phyloP scores from a whole-genome alignment of 2,888 invertebrate genomes.

The Lochmaea crataegi region DNA sequence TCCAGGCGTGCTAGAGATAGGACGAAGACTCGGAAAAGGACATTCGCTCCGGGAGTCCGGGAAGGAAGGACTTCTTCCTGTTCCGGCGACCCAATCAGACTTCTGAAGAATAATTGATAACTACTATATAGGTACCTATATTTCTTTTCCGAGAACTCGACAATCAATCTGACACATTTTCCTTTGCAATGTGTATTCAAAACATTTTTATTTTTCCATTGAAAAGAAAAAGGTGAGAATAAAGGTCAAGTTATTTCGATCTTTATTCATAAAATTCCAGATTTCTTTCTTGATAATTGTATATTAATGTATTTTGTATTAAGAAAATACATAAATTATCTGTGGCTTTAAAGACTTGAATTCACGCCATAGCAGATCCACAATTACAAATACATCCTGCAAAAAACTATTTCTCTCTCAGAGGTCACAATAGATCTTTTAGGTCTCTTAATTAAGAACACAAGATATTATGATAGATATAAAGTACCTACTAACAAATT shows the following conservation, averaged over 20 bases:
- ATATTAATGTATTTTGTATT: no score
- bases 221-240: neutral
- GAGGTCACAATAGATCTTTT: no score
- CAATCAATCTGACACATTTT: conserved; percentile 31
- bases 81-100: conserved; percentile 65
- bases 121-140: conserved; percentile 49
- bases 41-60: conserved; percentile 66
- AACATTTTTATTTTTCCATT: conserved; percentile 5
- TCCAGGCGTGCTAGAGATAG: conserved; percentile 56
- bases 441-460: no score
- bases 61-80: conserved; percentile 65
- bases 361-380: no score
- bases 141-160: conserved; percentile 25
- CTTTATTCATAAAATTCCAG: no score
- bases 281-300: no score
- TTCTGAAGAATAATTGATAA: conserved; percentile 60
- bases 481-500: no score
- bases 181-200: conserved; percentile 2
- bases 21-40: conserved; percentile 62
- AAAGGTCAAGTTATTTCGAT: neutral
- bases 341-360: no score
- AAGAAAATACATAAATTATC: no score
- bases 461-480: no score
- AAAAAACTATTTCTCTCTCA: no score
- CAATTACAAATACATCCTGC: no score